Evolutionary conservation across 2,888 invertebrate species (phyloP).

Genomic region (Amorpha juglandis): DNA sequence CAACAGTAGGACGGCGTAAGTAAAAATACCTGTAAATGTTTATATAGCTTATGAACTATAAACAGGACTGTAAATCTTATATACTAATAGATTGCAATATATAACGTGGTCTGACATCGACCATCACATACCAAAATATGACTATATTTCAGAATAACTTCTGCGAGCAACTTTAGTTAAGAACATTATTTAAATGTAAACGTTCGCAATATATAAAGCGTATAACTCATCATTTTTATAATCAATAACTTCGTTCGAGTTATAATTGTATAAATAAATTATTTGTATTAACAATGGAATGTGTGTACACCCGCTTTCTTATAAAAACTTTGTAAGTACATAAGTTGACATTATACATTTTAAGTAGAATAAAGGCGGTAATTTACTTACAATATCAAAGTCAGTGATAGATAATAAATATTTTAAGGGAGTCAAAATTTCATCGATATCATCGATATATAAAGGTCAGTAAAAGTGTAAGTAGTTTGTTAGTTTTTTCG

Average conservation of each 20-base stretch:
- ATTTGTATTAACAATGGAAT: background rate
- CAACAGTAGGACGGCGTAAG: constrained; percentile 5
- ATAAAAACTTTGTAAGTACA: constrained; percentile 15
- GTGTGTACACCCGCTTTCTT: constrained; percentile 6
- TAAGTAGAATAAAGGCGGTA: constrained; percentile 3
- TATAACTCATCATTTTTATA: background rate
- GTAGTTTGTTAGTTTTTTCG: background rate
- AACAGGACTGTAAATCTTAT: background rate
- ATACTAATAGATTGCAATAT: constrained; percentile 1
- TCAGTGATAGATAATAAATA: background rate
- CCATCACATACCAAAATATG: constrained; percentile 16
- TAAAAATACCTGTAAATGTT: constrained; percentile 9
- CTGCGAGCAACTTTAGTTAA: background rate
- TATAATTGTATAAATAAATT: background rate
- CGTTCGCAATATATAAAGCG: background rate
- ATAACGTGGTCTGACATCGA: background rate
- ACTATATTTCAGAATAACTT: background rate
- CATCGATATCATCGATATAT: background rate
- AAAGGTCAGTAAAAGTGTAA: background rate
- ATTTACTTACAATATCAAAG: background rate
- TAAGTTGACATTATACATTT: background rate
- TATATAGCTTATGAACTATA: constrained; percentile 2
- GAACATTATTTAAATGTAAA: background rate
- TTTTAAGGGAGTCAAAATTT: background rate
- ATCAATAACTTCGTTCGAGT: no score